Base-by-base conservation (phyloP, 2,113 vertebrate genomes). In the Myotis davidii region DNA sequence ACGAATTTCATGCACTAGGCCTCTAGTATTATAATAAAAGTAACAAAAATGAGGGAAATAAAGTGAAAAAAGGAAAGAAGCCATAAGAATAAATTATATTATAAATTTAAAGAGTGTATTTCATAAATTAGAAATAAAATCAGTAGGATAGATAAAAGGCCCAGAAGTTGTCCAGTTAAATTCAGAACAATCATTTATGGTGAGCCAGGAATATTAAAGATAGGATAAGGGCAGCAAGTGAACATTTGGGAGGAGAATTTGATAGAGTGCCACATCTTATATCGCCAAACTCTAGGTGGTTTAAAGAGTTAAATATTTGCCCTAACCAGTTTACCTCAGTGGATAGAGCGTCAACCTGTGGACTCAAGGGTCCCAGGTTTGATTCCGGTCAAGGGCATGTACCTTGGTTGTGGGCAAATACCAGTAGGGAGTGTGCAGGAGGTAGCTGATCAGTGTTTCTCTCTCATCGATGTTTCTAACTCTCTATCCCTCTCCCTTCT, bases 91-190 rank as follows among this genome's bases (percentile, higher is more conserved):
- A 96, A 90, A 84, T 79, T 77, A n/a, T 5, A 90, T 78, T 91
- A 74, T 73, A 78, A 73, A 91, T 14, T 32, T 84, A 79, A 90
- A 79, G 27, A 42, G 0, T 96, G 0, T 94, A 34, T 74, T 96
- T 74, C 42, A 69, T 87, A 72, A 87, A 67, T 82, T 91, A 76
- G 34, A 93, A 93, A 85, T 76, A 91, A 94, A 96, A 77, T 91
- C 39, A 76, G 12, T 70, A 92, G 76, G 37, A 56, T 32, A 86
- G 37, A 48, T 79, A 76, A 73, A 83, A 91, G 81, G 23, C 59
- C 81, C 32, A 56, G 45, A 94, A 83, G 17, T 79, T 69, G 37
- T 64, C 48, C 13, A 83, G 61, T 70, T 91, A 90, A 96, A 85
- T 88, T 74, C 5, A 81, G 39, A 72, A 39, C 25, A 50, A 59